These are phyloP conservation scores for Charadrius vociferus DNA, from an alignment of 2,113 vertebrate genomes.

Conservation along the genomic window DNA sequence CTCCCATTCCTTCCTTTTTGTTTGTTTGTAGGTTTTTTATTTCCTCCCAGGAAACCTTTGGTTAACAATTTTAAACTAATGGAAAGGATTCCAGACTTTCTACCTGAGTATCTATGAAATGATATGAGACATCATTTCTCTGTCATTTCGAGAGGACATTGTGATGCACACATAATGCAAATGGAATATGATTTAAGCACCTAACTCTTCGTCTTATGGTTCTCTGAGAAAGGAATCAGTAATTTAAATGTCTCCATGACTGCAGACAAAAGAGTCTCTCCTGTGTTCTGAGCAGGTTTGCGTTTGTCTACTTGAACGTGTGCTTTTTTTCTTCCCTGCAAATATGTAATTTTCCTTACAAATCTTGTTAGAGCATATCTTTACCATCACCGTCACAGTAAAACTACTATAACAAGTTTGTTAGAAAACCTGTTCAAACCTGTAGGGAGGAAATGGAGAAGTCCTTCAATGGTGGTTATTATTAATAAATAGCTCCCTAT, in stretches of 20 bases:
- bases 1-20: background rate
- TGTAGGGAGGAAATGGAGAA: slow-evolving; percentile 29
- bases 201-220: background rate
- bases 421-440: slow-evolving; percentile 4
- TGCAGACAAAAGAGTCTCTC: slow-evolving; percentile 15
- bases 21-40: background rate
- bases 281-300: background rate
- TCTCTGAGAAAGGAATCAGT: slow-evolving; percentile 5
- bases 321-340: background rate
- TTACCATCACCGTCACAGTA: background rate
- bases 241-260: slow-evolving; percentile 42
- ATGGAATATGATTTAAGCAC: background rate
- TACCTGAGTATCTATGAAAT: background rate
- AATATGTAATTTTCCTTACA: slow-evolving; percentile 46
- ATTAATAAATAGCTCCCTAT: background rate
- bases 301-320: background rate
- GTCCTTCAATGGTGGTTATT: slow-evolving; percentile 4
- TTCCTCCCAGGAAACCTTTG: background rate
- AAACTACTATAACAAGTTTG: slow-evolving; percentile 4
- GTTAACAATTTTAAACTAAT: background rate
- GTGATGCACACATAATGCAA: background rate
- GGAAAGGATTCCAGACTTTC: background rate
- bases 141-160: background rate
- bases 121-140: background rate
- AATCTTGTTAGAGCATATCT: slow-evolving; percentile 11